phyloP scores from a whole-genome alignment of 2,888 invertebrate genomes.

The Chrysina gloriosa region DNA sequence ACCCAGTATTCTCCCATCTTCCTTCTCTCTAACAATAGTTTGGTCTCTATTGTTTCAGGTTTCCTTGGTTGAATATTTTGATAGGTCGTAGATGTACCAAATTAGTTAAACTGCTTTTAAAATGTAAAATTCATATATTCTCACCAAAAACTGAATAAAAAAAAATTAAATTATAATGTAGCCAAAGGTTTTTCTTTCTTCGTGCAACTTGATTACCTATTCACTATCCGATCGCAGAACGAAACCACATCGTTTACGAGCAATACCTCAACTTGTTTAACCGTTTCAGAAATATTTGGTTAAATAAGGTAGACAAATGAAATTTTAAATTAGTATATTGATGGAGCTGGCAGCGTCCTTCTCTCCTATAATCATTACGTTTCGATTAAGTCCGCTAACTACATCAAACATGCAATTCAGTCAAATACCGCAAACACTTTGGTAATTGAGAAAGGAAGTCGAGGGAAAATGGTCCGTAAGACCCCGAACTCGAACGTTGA shows the following conservation, averaged over 20 bases:
- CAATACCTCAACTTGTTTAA: constrained; percentile 11
- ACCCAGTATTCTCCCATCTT: too few relatives aligned
- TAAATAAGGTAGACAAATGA: constrained; percentile 46
- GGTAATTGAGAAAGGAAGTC: constrained; percentile 55
- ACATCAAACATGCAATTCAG: constrained; percentile 61
- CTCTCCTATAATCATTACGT: constrained; percentile 55
- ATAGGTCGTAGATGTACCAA: too few relatives aligned
- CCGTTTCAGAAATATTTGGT: constrained; percentile 33
- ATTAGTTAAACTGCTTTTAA: too few relatives aligned
- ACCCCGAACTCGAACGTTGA: constrained; percentile 11
- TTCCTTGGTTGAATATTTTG: too few relatives aligned
- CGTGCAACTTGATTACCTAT: too few relatives aligned
- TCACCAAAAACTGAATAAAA: too few relatives aligned
- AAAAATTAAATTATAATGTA: too few relatives aligned
- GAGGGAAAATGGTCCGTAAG: constrained; percentile 38
- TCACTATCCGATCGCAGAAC: not conserved
- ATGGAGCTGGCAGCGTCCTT: constrained; percentile 44
- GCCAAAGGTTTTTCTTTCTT: too few relatives aligned
- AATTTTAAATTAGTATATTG: constrained; percentile 50
- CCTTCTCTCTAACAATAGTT: too few relatives aligned
- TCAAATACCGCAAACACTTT: constrained; percentile 60
- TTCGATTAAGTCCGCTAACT: constrained; percentile 62
- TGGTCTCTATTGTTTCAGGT: too few relatives aligned
- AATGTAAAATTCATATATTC: too few relatives aligned
- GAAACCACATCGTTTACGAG: not conserved